Base-by-base conservation (phyloP, 2,797 vertebrate species). In the Cossypha heuglini region DNA sequence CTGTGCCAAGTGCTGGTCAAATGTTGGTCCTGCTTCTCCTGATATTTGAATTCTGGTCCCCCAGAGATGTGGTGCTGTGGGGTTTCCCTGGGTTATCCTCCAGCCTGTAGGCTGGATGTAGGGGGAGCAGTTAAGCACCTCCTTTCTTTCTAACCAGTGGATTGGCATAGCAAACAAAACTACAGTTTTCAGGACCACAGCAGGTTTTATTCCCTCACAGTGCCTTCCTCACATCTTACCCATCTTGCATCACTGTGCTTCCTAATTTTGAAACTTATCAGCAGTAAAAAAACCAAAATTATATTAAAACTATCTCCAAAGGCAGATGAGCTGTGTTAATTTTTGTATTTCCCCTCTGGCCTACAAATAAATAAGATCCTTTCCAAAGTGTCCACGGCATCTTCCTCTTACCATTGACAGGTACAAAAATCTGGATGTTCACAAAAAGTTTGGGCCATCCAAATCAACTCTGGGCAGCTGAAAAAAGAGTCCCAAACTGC, bases 161-260 rank as follows among this genome's bases (percentile, higher is more conserved):
- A 38, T 6, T 16, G 15, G n/a, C 38, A 8, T 26, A 74, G 48
- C 25, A 78, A 90, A 46, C 52, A 74, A 42, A 67, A 49, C 0
- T 33, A n/a, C 10, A 9, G 8, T 42, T 86, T 31, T 59, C 62
- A 72, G 26, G 16, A 88, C 29, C 37, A 58, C 58, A 66, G 45
- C 62, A 81, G 24, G 19, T 51, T 94, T 96, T 85, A 90, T 94
- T 88, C n/a, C 45, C 19, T 59, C 45, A 28, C 28, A 4, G 25
- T 48, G 84, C 19, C 45, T 66, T 57, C 33, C 19, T 35, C 37
- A 58, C 37, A 14, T 25, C 49, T 40, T 51, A 45, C 5, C 31
- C 5, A 13, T 29, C 17, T 3, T 51, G 10, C 55, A 54, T 24
- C 33, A 7, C 6, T 13, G 2, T 29, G 37, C 40, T 69, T 51